Evolutionary conservation across 92 coral and sea anemone species (phyloP).

Genomic region (Phenganax subtilis): DNA sequence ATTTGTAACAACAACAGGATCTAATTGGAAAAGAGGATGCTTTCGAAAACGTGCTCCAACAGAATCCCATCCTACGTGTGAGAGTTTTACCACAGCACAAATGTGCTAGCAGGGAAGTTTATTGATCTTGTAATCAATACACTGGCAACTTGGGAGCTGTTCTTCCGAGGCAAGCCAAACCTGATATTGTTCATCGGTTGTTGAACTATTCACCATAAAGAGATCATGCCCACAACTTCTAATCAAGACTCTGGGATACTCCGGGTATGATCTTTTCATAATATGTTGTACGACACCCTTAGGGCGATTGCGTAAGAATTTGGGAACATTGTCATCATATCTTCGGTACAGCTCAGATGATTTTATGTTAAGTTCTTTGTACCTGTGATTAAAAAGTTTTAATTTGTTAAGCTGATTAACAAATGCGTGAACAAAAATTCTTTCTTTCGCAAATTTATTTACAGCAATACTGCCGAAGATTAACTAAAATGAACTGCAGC

Average conservation of each 20-base stretch:
- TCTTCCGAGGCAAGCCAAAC: conserved; percentile 9
- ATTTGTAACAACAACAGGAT: not conserved
- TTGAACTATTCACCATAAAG: not conserved
- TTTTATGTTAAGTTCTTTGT: not conserved
- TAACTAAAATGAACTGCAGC: not conserved
- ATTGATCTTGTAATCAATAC: conserved; percentile 21
- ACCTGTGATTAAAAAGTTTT: not conserved
- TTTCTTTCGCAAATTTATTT: not conserved
- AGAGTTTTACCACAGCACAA: conserved; percentile 23
- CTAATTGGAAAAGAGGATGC: conserved; percentile 13
- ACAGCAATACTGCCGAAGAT: not conserved
- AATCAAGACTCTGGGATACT: not conserved
- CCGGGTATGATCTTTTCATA: not conserved
- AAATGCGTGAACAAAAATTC: not conserved
- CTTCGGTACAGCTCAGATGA: not conserved
- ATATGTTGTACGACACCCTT: conserved; percentile 6
- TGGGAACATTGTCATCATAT: conserved; percentile 4
- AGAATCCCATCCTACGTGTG: conserved; percentile 17
- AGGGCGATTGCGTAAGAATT: conserved; percentile 3
- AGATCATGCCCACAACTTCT: not conserved
- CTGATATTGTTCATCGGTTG: not conserved
- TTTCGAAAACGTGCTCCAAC: not conserved
- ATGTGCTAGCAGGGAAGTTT: conserved; percentile 26
- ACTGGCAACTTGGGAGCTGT: conserved; percentile 25
- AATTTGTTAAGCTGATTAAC: not conserved